These are phyloP conservation scores for Sialia sialis DNA, from an alignment of 2,113 vertebrate species.

Conservation along the genomic window DNA sequence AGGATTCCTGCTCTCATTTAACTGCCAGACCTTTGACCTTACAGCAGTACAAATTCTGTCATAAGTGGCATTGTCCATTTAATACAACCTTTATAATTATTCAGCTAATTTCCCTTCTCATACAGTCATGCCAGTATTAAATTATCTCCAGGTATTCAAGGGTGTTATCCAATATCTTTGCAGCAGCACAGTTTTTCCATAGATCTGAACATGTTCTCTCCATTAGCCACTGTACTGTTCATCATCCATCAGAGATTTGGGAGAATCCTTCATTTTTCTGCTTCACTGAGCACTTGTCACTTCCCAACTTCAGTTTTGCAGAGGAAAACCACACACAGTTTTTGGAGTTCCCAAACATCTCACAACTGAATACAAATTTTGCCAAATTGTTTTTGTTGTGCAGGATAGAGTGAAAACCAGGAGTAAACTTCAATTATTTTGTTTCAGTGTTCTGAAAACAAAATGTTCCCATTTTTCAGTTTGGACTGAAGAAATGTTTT, in stretches of 20 bases:
- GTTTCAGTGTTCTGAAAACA: neutral
- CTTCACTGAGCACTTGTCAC: neutral
- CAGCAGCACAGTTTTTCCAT: neutral
- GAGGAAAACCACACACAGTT: accelerated
- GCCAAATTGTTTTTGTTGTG: neutral
- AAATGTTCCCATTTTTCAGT: neutral
- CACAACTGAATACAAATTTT: neutral
- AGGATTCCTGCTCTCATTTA: neutral
- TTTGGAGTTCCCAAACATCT: neutral
- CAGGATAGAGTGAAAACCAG: neutral
- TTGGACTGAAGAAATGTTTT: neutral
- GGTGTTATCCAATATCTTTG: neutral
- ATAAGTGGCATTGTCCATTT: neutral
- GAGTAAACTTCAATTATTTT: neutral
- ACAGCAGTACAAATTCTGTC: neutral
- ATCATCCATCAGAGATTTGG: neutral
- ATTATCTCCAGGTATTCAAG: neutral
- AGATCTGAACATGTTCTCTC: neutral
- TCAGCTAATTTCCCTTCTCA: neutral
- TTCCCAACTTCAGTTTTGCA: neutral
- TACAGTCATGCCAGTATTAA: neutral
- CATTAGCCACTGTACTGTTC: neutral
- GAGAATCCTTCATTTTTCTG: neutral
- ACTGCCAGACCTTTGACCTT: neutral
- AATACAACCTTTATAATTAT: neutral